Percentiles rank a stretch among this genome's conserved stretches.
phyloP scores from a whole-genome alignment of 2,797 vertebrate species.

The Brachymystax lenok region DNA sequence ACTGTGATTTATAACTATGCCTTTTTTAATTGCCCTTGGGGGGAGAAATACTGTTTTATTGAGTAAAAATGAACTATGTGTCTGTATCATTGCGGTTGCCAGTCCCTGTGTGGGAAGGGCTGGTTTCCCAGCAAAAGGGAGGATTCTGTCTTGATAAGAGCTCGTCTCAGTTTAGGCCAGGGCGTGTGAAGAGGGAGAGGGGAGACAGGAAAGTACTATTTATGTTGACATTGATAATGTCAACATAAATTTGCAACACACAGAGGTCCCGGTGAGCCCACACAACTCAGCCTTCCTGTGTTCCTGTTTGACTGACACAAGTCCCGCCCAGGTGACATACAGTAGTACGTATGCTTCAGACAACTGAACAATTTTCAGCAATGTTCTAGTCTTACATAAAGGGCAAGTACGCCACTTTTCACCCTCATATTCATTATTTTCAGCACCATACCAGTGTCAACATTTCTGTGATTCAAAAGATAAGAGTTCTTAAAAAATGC shows the following conservation, averaged over 20 bases:
- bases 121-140: background rate
- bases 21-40: conserved; percentile 7
- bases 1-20: background rate
- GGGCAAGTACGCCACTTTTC: too few species aligned
- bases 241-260: conserved; percentile 36
- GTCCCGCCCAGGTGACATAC: conserved; percentile 21
- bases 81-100: background rate
- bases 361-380: background rate
- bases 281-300: conserved; percentile 62
- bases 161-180: conserved; percentile 30
- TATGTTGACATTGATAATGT: conserved; percentile 14
- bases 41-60: background rate
- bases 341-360: conserved; percentile 13
- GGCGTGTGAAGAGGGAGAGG: conserved; percentile 26
- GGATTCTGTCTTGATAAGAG: conserved; percentile 13
- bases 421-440: background rate
- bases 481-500: too few species aligned
- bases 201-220: conserved; percentile 31
- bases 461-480: background rate
- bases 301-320: conserved; percentile 36
- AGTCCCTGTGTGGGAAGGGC: background rate
- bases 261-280: conserved; percentile 50
- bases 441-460: background rate
- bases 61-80: background rate
- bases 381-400: background rate